Evolutionary conservation across 2,113 vertebrate species (phyloP), one percentile per base, ranked within the genome.

Genomic region (Coturnix japonica): DNA sequence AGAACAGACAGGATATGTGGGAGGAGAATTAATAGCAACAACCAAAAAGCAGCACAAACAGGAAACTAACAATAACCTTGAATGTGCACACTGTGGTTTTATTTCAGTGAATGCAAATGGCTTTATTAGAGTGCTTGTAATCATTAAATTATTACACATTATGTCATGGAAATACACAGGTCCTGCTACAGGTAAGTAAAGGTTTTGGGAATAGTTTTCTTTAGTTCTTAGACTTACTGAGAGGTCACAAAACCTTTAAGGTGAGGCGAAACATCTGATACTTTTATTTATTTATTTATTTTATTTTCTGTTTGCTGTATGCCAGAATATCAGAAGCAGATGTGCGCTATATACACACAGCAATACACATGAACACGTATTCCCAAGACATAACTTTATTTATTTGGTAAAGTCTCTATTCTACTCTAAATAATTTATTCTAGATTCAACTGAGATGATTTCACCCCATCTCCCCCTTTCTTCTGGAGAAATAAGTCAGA

Each of bases 341-440:
- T 31, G 31, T 6, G 41, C 5, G 15, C 4, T 47, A 4, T 30
- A 16, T 18, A 20, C 31, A 14, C 8, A 53, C 25, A 22, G 51
- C 51, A 21, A 18, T 30, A 13, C 7, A 47, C 3, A 30, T 20
- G 44, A 63, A 73, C 17, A 82, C 0, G 0, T 66, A 53, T 47
- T 77, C 7, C 23, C 43, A 49, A 26, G 4, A 7, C 5, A 16
- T 4, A 33, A 5, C 0, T 33, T 71, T 54, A 13, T 46, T 31
- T 28, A 18, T 17, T 44, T 22, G 15, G 56, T 60, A 9, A 41
- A 49, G 33, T 0, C 0, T 56, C 11, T 37, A 25, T 56, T 92
- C 5, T 56, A 43, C 65, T 59, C 46, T 49, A 91, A 56, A 39
- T 57, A 67, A 47, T 76, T 37, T 8, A 47, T 7, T 33, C 13